Conservation (phyloP, 2,113 vertebrate species). For the Xiphorhynchus elegans region DNA sequence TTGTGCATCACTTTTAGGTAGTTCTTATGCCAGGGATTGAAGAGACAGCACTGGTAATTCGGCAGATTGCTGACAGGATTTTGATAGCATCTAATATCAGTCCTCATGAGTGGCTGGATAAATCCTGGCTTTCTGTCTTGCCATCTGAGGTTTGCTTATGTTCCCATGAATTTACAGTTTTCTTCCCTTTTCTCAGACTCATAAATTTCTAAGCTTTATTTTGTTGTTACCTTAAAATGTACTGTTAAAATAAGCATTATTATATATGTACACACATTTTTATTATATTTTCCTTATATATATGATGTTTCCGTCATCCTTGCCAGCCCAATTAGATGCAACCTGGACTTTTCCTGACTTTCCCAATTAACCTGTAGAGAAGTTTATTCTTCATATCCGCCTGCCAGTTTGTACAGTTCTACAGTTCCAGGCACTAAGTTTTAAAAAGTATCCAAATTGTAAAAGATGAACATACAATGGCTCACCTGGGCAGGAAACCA, state of each 20-base stretch:
- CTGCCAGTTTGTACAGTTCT: neutral
- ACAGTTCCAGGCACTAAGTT: neutral
- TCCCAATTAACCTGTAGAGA: neutral
- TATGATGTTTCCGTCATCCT: neutral
- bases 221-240: neutral
- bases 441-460: neutral
- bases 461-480: neutral
- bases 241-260: neutral
- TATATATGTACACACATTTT: neutral
- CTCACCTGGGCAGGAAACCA: neutral
- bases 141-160: conserved; percentile 82
- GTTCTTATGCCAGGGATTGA: conserved; percentile 78
- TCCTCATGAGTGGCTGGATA: conserved; percentile 81
- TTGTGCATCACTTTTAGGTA: conserved; percentile 76
- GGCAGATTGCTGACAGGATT: conserved; percentile 82
- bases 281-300: neutral
- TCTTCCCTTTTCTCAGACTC: neutral
- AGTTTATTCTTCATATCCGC: neutral
- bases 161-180: neutral
- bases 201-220: neutral
- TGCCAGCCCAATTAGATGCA: neutral
- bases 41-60: conserved; percentile 81
- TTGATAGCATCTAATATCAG: conserved; percentile 78
- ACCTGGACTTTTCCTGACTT: neutral
- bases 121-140: conserved; percentile 85